Conservation (phyloP, 2,797 vertebrate genomes). For the Spinus pinus region DNA sequence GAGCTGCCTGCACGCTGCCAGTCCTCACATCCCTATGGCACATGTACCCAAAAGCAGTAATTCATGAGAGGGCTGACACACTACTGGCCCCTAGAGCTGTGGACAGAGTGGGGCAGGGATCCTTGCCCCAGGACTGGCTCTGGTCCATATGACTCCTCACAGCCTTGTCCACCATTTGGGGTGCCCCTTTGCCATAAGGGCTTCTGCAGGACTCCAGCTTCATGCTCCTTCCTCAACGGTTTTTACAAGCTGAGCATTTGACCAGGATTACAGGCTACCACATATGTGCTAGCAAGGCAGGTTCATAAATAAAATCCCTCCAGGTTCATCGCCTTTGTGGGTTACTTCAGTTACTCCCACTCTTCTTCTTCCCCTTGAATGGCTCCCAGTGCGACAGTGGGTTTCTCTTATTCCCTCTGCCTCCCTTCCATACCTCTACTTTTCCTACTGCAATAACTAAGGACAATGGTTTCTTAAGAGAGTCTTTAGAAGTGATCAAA, state of each 20-base stretch:
- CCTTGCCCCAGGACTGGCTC: background rate
- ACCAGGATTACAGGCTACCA: background rate
- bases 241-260: background rate
- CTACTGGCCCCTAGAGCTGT: fast-evolving
- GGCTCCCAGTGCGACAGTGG: background rate
- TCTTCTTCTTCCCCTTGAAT: background rate
- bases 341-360: background rate
- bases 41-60: fast-evolving
- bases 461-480: background rate
- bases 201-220: background rate
- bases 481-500: background rate
- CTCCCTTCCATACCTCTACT: background rate
- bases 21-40: background rate
- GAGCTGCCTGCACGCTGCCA: fast-evolving
- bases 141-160: fast-evolving
- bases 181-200: fast-evolving
- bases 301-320: background rate
- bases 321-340: background rate
- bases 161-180: background rate
- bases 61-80: background rate
- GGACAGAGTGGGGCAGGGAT: fast-evolving
- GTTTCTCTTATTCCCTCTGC: background rate
- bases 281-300: background rate
- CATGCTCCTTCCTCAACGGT: background rate
- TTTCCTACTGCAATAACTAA: background rate